Evolutionary conservation across 37 sponge, comb jelly and placozoan species (phyloP), one percentile per base, ranked within the genome.

Genomic region (Petrosia ficiformis): DNA sequence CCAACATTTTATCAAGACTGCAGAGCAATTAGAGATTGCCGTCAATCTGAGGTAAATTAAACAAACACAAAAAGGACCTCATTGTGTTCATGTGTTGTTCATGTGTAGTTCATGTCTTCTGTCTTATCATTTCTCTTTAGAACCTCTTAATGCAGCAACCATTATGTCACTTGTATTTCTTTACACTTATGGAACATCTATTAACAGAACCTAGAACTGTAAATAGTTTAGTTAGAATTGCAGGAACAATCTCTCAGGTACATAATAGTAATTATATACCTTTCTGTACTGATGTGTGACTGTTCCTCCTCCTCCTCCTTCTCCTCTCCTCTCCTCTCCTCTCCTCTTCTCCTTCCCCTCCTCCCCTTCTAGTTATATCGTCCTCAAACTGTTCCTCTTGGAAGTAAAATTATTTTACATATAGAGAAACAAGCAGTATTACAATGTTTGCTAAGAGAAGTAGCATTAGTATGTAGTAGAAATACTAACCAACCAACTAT

Each of bases 371-470:
- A 81, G 74, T 43, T 64, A 38, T 72, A 60, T 44, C 28, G 8
- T 10, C 69, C 42, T 37, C 24, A 35, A 1, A 30, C 68, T 10
- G 25, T 65, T 35, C 25, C 82, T 0, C 41, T 44, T 31, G 71
- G 41, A 4, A 78, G 82, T 3, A 74, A 57, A 73, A 67, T 85
- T 0, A 59, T 93, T 2, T 72, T 89, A 39, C 84, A 78, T 34
- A 80, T 94, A 24, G 95, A 94, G 66, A 70, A 71, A 42, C 95
- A 94, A 87, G 95, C 95, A 34, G 80, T 94, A 4, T 39, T 84
- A 16, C 95, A 94, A 68, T 73, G 83, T 21, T 25, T 87, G 56
- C 59, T 83, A 5, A 67, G 71, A 60, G 43, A 79, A 41, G 63
- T 75, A 25, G 80, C 89, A 34, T 21, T 29, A 39, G 69, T 65